Evolutionary conservation across 2,797 vertebrate genomes (phyloP).

Genomic region (Lutjanus campechanus): DNA sequence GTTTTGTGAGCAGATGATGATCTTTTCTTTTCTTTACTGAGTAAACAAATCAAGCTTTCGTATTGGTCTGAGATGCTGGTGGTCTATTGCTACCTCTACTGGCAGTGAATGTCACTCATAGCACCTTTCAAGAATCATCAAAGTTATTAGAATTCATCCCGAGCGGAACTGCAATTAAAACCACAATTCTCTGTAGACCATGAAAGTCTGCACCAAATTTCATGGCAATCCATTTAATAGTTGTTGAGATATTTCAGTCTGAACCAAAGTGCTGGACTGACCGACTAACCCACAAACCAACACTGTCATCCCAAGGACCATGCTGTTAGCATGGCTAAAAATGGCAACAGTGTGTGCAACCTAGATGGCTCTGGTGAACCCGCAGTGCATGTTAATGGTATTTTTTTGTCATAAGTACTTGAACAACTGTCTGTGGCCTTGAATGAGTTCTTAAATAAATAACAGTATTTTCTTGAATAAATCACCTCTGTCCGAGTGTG

Average conservation of each 20-base stretch:
- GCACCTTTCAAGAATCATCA: neutral
- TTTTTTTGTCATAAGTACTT: neutral
- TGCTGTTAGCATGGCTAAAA: neutral
- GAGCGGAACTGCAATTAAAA: too few relatives aligned
- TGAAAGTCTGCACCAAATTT: neutral
- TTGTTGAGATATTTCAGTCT: constrained; percentile 12
- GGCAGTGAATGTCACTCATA: too few relatives aligned
- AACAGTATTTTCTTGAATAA: constrained; percentile 14
- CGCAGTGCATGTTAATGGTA: constrained; percentile 2
- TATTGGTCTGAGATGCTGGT: too few relatives aligned
- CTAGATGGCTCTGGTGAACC: neutral
- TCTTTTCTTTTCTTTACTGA: too few relatives aligned
- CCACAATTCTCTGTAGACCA: neutral
- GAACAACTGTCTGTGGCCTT: neutral
- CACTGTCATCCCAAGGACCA: neutral
- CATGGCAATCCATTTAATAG: neutral
- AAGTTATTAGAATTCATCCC: neutral
- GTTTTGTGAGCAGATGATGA: too few relatives aligned
- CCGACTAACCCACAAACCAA: neutral
- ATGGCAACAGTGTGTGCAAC: neutral
- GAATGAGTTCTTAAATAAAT: constrained; percentile 12
- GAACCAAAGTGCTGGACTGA: neutral
- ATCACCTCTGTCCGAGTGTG: neutral
- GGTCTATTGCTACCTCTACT: too few relatives aligned
- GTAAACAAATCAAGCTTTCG: too few relatives aligned